Evolutionary conservation across 2,797 vertebrate genomes (phyloP).

Genomic region (Acanthurus lineatus): DNA sequence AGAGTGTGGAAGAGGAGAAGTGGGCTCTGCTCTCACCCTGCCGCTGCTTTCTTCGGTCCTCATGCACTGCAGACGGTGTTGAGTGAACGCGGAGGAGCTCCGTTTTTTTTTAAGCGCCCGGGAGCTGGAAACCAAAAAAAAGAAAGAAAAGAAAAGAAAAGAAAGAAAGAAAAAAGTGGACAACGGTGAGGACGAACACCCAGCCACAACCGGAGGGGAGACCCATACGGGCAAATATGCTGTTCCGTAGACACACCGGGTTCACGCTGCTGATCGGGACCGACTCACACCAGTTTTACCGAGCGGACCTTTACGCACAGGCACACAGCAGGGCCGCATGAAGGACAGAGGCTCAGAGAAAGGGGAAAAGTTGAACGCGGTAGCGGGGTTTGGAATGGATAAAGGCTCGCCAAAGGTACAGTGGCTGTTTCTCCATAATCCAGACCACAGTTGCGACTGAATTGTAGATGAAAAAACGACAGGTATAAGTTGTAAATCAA

Average conservation of each 20-base stretch:
- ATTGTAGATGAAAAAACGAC: not conserved
- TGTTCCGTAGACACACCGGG: conserved; percentile 51
- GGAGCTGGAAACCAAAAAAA: conserved; percentile 20
- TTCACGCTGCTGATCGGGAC: conserved; percentile 60
- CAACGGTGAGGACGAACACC: conserved; percentile 42
- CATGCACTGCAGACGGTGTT: conserved; percentile 56
- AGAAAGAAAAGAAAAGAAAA: too few relatives aligned
- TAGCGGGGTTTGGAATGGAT: conserved; percentile 67
- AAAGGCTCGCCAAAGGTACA: conserved; percentile 77
- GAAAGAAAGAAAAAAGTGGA: conserved; percentile 33
- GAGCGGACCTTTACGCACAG: conserved; percentile 72
- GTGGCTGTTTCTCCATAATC: conserved; percentile 42
- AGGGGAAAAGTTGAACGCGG: conserved; percentile 72
- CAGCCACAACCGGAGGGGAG: conserved; percentile 33
- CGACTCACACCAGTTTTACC: conserved; percentile 54
- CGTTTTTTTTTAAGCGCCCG: conserved; percentile 15
- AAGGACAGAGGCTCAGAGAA: conserved; percentile 65
- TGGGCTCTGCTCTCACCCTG: conserved; percentile 55
- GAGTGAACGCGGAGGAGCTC: conserved; percentile 60
- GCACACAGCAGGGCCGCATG: conserved; percentile 64
- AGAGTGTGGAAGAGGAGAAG: conserved; percentile 62
- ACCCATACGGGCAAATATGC: conserved; percentile 68
- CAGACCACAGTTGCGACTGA: not conserved
- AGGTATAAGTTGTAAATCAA: not conserved
- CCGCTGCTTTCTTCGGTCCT: conserved; percentile 42